Conservation (phyloP, 2,113 vertebrate genomes). For the Cacatua alba region DNA sequence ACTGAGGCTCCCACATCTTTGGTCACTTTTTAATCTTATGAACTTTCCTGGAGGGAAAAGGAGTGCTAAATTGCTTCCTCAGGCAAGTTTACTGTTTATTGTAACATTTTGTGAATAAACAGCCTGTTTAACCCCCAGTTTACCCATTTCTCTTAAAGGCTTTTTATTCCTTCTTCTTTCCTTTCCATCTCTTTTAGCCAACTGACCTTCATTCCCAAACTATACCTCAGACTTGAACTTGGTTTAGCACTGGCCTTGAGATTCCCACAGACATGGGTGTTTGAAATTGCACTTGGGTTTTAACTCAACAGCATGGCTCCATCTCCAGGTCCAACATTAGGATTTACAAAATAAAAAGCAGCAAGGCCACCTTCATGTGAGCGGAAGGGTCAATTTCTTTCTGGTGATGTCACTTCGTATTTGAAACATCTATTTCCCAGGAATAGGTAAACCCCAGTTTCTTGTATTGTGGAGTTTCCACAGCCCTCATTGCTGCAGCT, state of each 20-base stretch:
- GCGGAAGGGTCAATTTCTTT: background rate
- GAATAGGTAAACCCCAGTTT: background rate
- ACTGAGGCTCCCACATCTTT: background rate
- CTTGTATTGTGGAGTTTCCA: background rate
- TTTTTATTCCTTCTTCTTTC: background rate
- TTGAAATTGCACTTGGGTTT: background rate
- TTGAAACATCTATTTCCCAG: background rate
- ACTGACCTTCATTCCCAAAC: background rate
- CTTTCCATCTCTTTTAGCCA: background rate
- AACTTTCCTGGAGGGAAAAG: background rate
- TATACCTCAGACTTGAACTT: background rate
- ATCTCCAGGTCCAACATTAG: background rate
- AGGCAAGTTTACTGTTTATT: background rate
- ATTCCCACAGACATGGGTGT: rapidly evolving
- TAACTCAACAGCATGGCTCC: background rate
- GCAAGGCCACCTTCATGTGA: background rate
- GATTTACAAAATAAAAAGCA: background rate
- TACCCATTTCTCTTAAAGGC: background rate
- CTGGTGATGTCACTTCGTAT: background rate
- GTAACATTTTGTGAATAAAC: background rate
- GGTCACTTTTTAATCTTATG: background rate
- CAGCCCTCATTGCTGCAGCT: background rate
- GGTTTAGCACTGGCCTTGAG: background rate
- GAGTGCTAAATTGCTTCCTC: background rate
- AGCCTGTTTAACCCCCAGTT: background rate